These are phyloP conservation scores for Triplophysa rosa DNA, from an alignment of 2,113 vertebrate genomes.

Conservation along the genomic window DNA sequence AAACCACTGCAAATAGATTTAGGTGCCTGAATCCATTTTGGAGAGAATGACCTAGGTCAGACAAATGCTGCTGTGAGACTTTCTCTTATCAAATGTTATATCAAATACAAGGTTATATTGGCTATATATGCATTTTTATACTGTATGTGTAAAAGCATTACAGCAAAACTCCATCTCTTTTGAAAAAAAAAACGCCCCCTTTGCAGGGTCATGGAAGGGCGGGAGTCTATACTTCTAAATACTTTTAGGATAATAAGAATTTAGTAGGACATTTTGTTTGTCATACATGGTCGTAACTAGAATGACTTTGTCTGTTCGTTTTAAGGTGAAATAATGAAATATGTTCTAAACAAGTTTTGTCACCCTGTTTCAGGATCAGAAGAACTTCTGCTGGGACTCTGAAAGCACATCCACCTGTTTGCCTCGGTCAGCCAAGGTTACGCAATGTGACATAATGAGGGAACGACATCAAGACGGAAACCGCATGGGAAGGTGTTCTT, in stretches of 20 bases:
- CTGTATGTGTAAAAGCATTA: background rate
- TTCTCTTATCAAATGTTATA: background rate
- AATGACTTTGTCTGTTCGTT: too few species aligned
- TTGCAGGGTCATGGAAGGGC: too few species aligned
- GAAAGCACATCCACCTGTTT: background rate
- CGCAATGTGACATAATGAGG: background rate
- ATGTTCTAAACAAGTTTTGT: too few species aligned
- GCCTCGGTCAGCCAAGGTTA: background rate
- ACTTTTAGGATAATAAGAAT: too few species aligned
- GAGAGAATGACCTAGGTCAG: background rate
- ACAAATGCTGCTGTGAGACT: background rate
- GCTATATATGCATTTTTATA: too few species aligned
- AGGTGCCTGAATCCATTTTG: background rate
- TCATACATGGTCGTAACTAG: too few species aligned
- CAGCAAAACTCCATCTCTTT: background rate
- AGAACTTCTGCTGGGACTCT: background rate
- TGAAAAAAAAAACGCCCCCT: too few species aligned
- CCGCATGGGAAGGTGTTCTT: constrained; percentile 71
- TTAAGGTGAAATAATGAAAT: too few species aligned
- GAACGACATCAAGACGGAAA: constrained; percentile 53
- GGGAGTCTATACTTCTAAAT: too few species aligned
- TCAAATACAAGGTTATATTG: background rate
- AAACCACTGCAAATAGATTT: constrained; percentile 21
- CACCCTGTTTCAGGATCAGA: background rate
- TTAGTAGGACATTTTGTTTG: too few species aligned